Percentiles rank a stretch among this genome's conserved stretches.
Conservation (phyloP, 2,797 vertebrate species). For the Takifugu rubripes region DNA sequence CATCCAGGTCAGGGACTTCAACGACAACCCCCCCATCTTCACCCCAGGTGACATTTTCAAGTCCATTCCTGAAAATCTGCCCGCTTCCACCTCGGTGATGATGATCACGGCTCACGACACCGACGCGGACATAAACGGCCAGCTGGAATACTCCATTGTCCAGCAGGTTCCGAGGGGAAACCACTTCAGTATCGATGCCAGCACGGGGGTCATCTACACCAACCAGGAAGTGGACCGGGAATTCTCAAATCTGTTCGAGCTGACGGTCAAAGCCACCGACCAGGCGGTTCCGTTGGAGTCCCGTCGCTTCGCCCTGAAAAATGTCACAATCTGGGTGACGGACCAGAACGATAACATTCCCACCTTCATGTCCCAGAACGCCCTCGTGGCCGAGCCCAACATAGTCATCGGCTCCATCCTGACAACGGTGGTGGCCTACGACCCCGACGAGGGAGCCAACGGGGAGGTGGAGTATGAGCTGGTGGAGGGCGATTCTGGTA, state of each 20-base stretch:
- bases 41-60: conserved; percentile 93
- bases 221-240: conserved; percentile 89
- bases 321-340: conserved; percentile 92
- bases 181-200: conserved; percentile 86
- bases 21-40: conserved; percentile 94
- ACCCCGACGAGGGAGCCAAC: conserved; percentile 92
- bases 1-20: conserved; percentile 94
- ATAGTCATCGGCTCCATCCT: conserved; percentile 90
- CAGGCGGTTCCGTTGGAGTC: conserved; percentile 91
- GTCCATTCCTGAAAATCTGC: conserved; percentile 92
- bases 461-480: conserved; percentile 97
- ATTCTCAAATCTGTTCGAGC: conserved; percentile 92
- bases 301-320: conserved; percentile 89
- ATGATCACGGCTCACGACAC: conserved; percentile 89
- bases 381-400: conserved; percentile 88
- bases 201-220: conserved; percentile 86
- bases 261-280: conserved; percentile 92
- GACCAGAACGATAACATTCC: conserved; percentile 95
- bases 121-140: conserved; percentile 93
- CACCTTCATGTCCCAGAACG: conserved; percentile 88
- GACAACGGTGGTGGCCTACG: conserved; percentile 88
- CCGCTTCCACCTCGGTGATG: conserved; percentile 87
- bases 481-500: conserved; percentile 87
- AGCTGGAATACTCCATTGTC: conserved; percentile 88
- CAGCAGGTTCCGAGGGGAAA: conserved; percentile 90